A percentile compares a stretch with the other conserved stretches of the same genome.
Conservation (phyloP, 2,797 vertebrate species). For the Todus mexicanus region DNA sequence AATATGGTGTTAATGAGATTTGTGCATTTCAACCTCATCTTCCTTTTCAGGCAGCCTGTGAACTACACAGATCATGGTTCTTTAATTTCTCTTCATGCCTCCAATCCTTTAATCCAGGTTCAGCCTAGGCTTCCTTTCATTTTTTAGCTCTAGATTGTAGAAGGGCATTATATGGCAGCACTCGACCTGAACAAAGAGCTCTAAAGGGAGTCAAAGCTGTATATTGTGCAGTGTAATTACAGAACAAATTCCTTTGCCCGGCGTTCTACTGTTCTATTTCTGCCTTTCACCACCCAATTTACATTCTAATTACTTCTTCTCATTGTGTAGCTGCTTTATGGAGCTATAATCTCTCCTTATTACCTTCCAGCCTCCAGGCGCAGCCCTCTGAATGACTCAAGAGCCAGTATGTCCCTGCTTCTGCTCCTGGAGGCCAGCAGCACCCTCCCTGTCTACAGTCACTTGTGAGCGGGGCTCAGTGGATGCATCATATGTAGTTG, state of each 20-base stretch:
- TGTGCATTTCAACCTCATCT: slow-evolving; percentile 58
- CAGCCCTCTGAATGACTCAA: neutral
- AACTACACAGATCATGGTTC: slow-evolving; percentile 60
- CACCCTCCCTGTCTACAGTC: neutral
- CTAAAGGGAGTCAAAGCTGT: slow-evolving; percentile 38
- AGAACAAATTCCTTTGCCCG: slow-evolving; percentile 44
- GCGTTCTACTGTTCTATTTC: slow-evolving; percentile 27
- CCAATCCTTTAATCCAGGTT: slow-evolving; percentile 74
- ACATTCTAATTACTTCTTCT: slow-evolving; percentile 62
- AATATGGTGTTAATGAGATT: slow-evolving; percentile 61
- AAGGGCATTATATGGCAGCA: slow-evolving; percentile 49
- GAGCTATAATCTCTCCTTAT: slow-evolving; percentile 33
- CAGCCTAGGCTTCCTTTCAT: slow-evolving; percentile 42
- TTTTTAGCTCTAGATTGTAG: slow-evolving; percentile 28
- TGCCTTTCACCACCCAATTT: slow-evolving; percentile 43
- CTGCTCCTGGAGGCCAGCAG: neutral
- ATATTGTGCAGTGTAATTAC: slow-evolving; percentile 58
- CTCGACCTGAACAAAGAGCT: slow-evolving; percentile 72
- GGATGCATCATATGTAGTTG: neutral
- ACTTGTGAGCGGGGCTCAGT: neutral
- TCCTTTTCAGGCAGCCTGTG: slow-evolving; percentile 41
- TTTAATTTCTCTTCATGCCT: slow-evolving; percentile 62
- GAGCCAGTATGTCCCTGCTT: neutral
- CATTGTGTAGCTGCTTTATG: slow-evolving; percentile 4
- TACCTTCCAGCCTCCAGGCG: neutral